These are phyloP conservation scores for Cryptophagus acutangulus DNA, from an alignment of 2,888 invertebrate genomes.

Conservation along the genomic window DNA sequence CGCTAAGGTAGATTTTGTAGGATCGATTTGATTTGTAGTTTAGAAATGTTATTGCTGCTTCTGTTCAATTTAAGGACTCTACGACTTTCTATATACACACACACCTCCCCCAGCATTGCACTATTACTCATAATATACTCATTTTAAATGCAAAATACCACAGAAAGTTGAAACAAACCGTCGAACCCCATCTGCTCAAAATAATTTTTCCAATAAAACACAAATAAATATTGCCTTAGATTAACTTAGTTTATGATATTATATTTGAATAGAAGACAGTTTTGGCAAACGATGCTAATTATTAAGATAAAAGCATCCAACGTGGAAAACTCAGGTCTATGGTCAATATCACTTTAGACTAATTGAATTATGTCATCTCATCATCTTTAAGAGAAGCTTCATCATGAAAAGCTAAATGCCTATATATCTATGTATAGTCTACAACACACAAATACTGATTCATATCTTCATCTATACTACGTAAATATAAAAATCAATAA, in stretches of 20 bases:
- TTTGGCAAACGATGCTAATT: too few relatives aligned
- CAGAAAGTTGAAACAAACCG: too few relatives aligned
- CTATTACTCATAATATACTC: slow-evolving; percentile 25
- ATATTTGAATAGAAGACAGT: too few relatives aligned
- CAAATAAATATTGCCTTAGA: too few relatives aligned
- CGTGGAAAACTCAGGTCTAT: slow-evolving; percentile 30
- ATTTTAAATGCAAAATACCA: slow-evolving; percentile 28
- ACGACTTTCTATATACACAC: too few relatives aligned
- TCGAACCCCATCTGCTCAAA: slow-evolving; percentile 13
- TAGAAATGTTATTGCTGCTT: slow-evolving; percentile 44
- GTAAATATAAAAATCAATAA: slow-evolving; percentile 28
- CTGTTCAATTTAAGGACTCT: slow-evolving; percentile 28
- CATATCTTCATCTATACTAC: slow-evolving; percentile 24
- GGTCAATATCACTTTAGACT: slow-evolving; percentile 39
- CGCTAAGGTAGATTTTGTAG: slow-evolving; percentile 41
- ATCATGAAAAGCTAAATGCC: slow-evolving; percentile 29
- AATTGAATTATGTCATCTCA: slow-evolving; percentile 37
- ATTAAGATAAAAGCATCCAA: slow-evolving; percentile 27
- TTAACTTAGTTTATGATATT: too few relatives aligned
- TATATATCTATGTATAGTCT: slow-evolving; percentile 24
- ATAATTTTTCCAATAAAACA: too few relatives aligned
- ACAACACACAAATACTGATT: slow-evolving; percentile 27
- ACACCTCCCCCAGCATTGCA: slow-evolving; percentile 20
- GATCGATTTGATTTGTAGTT: slow-evolving; percentile 48
- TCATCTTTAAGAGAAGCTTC: slow-evolving; percentile 24